Base-by-base conservation (phyloP, 1,140 invertebrate species). In the Nixonia krombeini region DNA sequence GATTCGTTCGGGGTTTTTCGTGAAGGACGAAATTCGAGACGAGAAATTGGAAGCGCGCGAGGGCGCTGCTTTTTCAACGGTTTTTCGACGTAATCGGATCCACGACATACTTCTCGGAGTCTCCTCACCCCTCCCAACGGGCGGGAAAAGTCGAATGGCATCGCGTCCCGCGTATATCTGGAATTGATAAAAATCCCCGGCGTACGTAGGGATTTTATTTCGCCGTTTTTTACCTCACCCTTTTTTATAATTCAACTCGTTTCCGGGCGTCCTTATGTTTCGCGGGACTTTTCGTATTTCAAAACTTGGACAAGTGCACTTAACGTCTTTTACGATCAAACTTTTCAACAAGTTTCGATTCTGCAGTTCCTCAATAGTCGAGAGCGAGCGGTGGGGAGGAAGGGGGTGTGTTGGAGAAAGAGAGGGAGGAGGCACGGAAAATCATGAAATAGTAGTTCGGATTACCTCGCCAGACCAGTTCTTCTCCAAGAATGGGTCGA, bases 311-410 rank as follows among this genome's bases (percentile, higher is more conserved):
- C 68, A 66, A 70, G 68, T 66, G 62, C 68, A 70, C 68, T 70
- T 70, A 70, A 70, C 62, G 67, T 70, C 67, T 72, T 73, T 66
- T 73, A 69, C 70, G 65, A 69, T 69, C 70, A 51, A 73, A 73
- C 65, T 69, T 73, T 69, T 66, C 62, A 66, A 67, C 66, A 67
- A 73, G 63, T 73, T 73, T 73, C 71, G 66, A 70, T 70, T 71
- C 62, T 56, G 63, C 63, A 73, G 70, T 69, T 59, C 35, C 65
- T 69, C 66, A 73, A 68, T 68, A 55, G 61, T 55, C 55, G 58
- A 31, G 28, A 25, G 42, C n/a, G n/a, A n/a, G n/a, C n/a, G n/a
- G n/a, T n/a, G n/a, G n/a, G n/a, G n/a, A n/a, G n/a, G n/a, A n/a
- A n/a, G n/a, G n/a, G n/a, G n/a, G n/a, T n/a, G n/a, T n/a, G n/a